Base-by-base conservation (phyloP, 2,888 invertebrate genomes). In the Fissipunctia ypsillon region DNA sequence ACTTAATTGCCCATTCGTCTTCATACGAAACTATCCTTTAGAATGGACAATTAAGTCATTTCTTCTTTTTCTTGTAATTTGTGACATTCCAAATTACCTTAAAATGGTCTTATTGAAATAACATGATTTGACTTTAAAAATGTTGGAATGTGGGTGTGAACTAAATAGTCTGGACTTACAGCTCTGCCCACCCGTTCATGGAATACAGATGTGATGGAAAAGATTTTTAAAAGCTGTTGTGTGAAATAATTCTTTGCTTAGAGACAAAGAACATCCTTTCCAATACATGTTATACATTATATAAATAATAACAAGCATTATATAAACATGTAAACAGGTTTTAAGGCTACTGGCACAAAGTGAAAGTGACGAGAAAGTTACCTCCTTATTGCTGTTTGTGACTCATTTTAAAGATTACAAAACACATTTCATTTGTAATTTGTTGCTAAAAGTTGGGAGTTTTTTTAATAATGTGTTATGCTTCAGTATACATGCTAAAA, bases 261-360 rank as follows among this genome's bases (percentile, higher is more conserved):
- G 4, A 50, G 14, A 52, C 6, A 16, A 25, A 14, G 1, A 52
- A 0, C 5, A 52, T 57, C 60, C 31, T 70, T 31, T 60, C 52
- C 38, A 60, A 69, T 10, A 22, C 7, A 45, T 22, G 22, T 69
- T 59, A 38, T 12, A 28, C 50, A 52, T 76, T 38, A 54, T 25
- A 52, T n/a, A 45, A 48, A 78, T 70, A 73, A 80, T 65, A 65
- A 65, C 45, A 80, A 52, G 59, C 9, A 6, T 76, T 72, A 56
- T 19, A 35, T 73, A 59, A 65, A 57, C 4, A 35, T 0, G 3
- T 12, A 73, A 80, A 80, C 80, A n/a, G 31, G 76, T 77, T 80
- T 65, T 41, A 41, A 80, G 22, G 43, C 63, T 48, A n/a, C 0
- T 9, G 0, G 54, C 54, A 41, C 1, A 41, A 71, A 78, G 65